These are phyloP conservation scores for Lerista edwardsae DNA, from an alignment of 2,797 vertebrate genomes.

Conservation along the genomic window DNA sequence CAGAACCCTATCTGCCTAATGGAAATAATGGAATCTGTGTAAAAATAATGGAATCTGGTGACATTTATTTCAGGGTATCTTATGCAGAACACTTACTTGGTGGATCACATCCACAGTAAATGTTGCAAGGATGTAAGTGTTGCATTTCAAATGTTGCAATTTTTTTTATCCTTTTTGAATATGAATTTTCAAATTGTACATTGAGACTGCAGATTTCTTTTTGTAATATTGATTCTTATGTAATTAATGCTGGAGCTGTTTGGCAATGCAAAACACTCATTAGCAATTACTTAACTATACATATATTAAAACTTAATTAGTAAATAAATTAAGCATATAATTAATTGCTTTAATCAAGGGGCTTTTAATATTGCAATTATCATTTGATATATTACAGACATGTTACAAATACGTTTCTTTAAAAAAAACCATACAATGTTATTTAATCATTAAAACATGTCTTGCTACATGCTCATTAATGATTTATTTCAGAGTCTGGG, in stretches of 20 bases:
- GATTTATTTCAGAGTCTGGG: constrained; percentile 77
- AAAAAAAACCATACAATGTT: constrained; percentile 74
- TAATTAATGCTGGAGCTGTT: constrained; percentile 70
- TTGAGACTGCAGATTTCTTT: constrained; percentile 40
- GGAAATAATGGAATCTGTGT: not conserved
- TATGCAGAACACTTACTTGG: too few relatives aligned
- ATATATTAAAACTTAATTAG: constrained; percentile 80
- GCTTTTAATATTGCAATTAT: constrained; percentile 78
- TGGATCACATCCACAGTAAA: constrained; percentile 2
- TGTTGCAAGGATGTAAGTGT: constrained; percentile 14
- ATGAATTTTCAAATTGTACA: constrained; percentile 42
- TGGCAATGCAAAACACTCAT: constrained; percentile 75
- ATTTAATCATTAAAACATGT: constrained; percentile 84
- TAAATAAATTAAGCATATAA: constrained; percentile 80
- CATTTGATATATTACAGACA: constrained; percentile 74
- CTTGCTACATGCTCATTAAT: constrained; percentile 80
- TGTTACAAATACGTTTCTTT: constrained; percentile 78
- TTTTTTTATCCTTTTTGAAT: too few relatives aligned
- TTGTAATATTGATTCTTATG: constrained; percentile 54
- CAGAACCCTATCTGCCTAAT: not conserved
- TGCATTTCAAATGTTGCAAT: not conserved
- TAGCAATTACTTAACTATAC: constrained; percentile 78
- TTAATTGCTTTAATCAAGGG: constrained; percentile 76
- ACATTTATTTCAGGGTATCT: not conserved
- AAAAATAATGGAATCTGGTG: too few relatives aligned